A percentile compares a stretch with the other conserved stretches of the same genome.
Evolutionary conservation across 1,140 invertebrate species (phyloP).

Genomic region (Nymphalis io): DNA sequence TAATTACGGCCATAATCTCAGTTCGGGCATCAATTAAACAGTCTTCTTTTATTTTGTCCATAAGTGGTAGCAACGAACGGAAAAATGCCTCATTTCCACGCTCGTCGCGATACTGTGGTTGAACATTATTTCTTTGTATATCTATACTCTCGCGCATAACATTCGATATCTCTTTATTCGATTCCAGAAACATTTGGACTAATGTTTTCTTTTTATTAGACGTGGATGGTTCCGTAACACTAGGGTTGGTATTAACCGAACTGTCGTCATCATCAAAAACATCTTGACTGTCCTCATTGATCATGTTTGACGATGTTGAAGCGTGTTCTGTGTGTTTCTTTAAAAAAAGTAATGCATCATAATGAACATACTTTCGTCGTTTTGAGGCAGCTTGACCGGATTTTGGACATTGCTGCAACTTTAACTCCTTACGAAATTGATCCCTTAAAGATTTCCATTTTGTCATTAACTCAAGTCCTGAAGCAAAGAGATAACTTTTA

Average conservation of each 20-base stretch:
- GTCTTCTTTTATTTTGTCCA: constrained; percentile 22
- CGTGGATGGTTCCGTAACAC: constrained; percentile 20
- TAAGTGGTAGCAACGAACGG: constrained; percentile 20
- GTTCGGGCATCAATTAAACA: constrained; percentile 8
- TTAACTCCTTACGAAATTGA: constrained; percentile 24
- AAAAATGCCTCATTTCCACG: constrained; percentile 20
- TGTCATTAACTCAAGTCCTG: constrained; percentile 17
- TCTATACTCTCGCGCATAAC: constrained; percentile 18
- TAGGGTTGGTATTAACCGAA: constrained; percentile 23
- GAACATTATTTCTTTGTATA: constrained; percentile 22
- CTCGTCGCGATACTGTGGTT: constrained; percentile 17
- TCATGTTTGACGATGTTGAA: constrained; percentile 26
- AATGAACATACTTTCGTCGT: constrained; percentile 21
- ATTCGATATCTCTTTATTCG: constrained; percentile 21
- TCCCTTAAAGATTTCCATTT: constrained; percentile 13
- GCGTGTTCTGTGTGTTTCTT: constrained; percentile 23
- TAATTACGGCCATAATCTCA: constrained; percentile 16
- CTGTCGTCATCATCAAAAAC: constrained; percentile 25
- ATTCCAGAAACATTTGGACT: background rate
- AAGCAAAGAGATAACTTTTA: constrained; percentile 17
- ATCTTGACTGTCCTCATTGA: constrained; percentile 27
- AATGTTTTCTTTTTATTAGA: constrained; percentile 20
- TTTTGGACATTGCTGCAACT: constrained; percentile 24
- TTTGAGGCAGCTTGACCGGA: constrained; percentile 22
- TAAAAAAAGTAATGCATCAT: constrained; percentile 23